Evolutionary conservation across 2,888 invertebrate species (phyloP), one percentile per base, ranked within the genome.

Genomic region (Erebia palarica): DNA sequence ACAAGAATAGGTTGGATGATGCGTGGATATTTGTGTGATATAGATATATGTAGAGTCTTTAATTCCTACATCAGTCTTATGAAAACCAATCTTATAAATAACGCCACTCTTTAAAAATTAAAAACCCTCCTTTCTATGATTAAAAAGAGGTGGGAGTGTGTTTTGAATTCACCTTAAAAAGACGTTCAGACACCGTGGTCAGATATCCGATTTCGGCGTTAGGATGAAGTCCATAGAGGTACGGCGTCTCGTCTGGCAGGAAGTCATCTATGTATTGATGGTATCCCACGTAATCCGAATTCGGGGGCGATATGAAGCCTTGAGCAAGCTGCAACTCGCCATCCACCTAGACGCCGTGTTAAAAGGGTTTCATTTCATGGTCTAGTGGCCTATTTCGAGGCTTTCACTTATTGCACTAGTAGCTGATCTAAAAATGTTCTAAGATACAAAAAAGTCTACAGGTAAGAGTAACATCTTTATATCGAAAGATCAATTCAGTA

Each of bases 131-230:
- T 36, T 36, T 36, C 7, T 36, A 36, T 36, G 7, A 36, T 36
- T 36, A 36, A 36, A 36, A 36, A 36, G 36, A 36, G 7, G 7
- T 36, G 36, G 7, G 7, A 36, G 7, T 36, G 7, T 36, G 36
- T 36, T 36, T 36, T 63, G 9, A 63, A 21, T 14, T 21, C 18
- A 90, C 92, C 86, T 95, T 95, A 88, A 98, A 98, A 64, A 99
- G 90, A 75, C 95, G 95, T 79, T 98, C 97, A 0, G 98, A 97
- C 0, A 96, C 97, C 0, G 96, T 96, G 0, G 98, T 98, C 67
- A 99, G 91, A 83, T 98, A 98, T 61, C 98, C 98, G 73, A 99
- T 98, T 91, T 99, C 98, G 0, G 99, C 98, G 86, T 99, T 99
- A 0, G 98, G 97, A 90, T 99, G 98, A 21, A 99, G 92, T 0